Conservation (phyloP, 2,797 vertebrate genomes). For the Arremon brunneinucha region DNA sequence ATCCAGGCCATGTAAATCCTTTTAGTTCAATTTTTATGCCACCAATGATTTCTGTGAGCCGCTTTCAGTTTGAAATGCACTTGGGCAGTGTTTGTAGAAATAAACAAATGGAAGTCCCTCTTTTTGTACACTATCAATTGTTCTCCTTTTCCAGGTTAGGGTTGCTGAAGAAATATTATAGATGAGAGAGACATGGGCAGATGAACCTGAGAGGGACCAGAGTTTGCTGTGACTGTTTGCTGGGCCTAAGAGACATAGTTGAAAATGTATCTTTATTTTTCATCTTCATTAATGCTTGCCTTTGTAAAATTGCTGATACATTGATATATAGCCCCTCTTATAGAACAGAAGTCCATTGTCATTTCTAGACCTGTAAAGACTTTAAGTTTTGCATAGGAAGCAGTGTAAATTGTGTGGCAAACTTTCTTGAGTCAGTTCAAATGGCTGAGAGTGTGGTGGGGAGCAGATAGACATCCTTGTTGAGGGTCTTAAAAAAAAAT, state of each 20-base stretch:
- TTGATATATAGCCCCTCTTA: not conserved
- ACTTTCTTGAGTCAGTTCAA: not conserved
- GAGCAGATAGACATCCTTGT: not conserved
- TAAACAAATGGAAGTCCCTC: not conserved
- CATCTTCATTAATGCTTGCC: not conserved
- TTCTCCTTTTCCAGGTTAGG: not conserved
- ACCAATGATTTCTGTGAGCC: not conserved
- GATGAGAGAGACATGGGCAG: not conserved
- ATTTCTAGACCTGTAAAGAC: not conserved
- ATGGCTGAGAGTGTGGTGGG: not conserved
- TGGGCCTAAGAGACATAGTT: not conserved
- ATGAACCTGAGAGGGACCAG: not conserved
- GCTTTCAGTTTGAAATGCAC: not conserved
- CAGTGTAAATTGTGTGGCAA: not conserved
- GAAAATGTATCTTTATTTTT: not conserved
- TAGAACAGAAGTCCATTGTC: not conserved
- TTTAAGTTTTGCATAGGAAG: not conserved
- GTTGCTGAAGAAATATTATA: not conserved
- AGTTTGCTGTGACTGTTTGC: not conserved
- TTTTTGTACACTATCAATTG: not conserved
- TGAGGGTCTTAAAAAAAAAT: not conserved
- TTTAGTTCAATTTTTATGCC: not conserved
- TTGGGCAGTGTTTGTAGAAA: not conserved
- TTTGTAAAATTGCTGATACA: not conserved
- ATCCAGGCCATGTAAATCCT: not conserved